These are phyloP conservation scores for Semibalanus balanoides DNA, from an alignment of 1,140 invertebrate species.

Conservation along the genomic window DNA sequence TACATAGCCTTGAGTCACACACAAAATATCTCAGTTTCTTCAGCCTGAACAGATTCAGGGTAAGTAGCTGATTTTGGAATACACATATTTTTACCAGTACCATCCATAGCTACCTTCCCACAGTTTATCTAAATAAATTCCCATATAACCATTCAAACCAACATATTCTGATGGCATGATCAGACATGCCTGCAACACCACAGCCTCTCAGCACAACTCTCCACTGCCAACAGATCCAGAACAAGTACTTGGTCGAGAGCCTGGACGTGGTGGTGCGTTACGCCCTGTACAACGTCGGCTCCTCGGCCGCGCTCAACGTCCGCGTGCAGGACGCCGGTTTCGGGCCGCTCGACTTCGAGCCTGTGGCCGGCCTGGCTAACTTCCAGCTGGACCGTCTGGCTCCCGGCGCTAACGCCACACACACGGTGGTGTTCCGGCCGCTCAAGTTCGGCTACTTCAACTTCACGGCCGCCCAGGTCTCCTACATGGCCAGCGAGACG, in stretches of 20 bases:
- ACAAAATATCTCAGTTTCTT: too few species aligned
- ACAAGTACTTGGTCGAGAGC: slow-evolving; percentile 95
- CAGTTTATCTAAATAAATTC: too few species aligned
- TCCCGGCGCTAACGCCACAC: slow-evolving; percentile 81
- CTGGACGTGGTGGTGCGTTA: slow-evolving; percentile 93
- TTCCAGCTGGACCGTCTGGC: slow-evolving; percentile 76
- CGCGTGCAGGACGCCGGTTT: slow-evolving; percentile 78
- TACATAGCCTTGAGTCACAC: too few species aligned
- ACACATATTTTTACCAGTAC: too few species aligned
- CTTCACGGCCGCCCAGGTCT: slow-evolving; percentile 86
- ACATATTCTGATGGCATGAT: too few species aligned
- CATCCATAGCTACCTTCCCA: too few species aligned
- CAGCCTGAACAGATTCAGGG: too few species aligned
- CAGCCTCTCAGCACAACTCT: too few species aligned
- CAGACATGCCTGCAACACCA: too few species aligned
- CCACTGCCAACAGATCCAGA: slow-evolving; percentile 44
- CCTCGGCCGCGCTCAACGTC: slow-evolving; percentile 73
- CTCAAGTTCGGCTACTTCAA: slow-evolving; percentile 88
- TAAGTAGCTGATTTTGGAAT: too few species aligned
- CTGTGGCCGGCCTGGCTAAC: slow-evolving; percentile 67
- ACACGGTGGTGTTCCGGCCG: slow-evolving; percentile 81
- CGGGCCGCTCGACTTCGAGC: slow-evolving; percentile 65
- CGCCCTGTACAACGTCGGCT: slow-evolving; percentile 68
- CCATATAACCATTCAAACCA: too few species aligned
- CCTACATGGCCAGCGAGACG: slow-evolving; percentile 57